phyloP scores from a whole-genome alignment of 35 echinoderm and acorn worm genomes.

The Hemicentrotus pulcherrimus region DNA sequence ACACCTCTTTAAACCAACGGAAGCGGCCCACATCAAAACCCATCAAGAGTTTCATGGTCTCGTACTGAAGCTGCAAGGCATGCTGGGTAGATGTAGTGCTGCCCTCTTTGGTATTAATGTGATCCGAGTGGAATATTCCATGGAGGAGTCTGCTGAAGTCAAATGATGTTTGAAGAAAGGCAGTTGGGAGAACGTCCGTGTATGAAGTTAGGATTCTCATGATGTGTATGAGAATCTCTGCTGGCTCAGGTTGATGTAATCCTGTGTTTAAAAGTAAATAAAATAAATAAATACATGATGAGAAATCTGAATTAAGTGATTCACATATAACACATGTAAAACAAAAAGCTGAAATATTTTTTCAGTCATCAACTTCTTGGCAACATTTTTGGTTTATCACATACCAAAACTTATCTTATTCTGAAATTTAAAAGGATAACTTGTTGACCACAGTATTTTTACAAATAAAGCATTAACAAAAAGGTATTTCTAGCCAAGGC shows the following conservation, averaged over 20 bases:
- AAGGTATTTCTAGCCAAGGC: too few relatives aligned
- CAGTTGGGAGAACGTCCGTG: neutral
- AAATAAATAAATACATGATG: too few relatives aligned
- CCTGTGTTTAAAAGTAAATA: neutral
- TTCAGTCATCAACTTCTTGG: too few relatives aligned
- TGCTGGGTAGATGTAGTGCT: neutral
- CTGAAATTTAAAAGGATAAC: too few relatives aligned
- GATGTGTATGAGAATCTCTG: conserved; percentile 30
- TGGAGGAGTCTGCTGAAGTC: conserved; percentile 43
- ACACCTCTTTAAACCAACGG: conserved; percentile 45
- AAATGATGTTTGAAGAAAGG: conserved; percentile 26
- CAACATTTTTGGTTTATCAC: too few relatives aligned
- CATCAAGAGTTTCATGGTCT: conserved; percentile 37
- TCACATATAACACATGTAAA: too few relatives aligned
- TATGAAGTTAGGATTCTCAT: conserved; percentile 14
- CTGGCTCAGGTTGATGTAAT: neutral
- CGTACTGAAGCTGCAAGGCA: conserved; percentile 37
- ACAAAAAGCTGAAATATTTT: too few relatives aligned
- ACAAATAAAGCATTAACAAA: too few relatives aligned
- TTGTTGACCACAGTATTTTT: too few relatives aligned
- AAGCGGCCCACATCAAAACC: conserved; percentile 42
- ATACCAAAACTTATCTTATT: too few relatives aligned
- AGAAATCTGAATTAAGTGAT: too few relatives aligned
- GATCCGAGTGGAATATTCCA: conserved; percentile 38
- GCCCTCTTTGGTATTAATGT: neutral